Percentiles rank a stretch among this genome's conserved stretches.
Conservation (phyloP, 2,888 invertebrate genomes). For the Bursaphelenchus okinawaensis region DNA sequence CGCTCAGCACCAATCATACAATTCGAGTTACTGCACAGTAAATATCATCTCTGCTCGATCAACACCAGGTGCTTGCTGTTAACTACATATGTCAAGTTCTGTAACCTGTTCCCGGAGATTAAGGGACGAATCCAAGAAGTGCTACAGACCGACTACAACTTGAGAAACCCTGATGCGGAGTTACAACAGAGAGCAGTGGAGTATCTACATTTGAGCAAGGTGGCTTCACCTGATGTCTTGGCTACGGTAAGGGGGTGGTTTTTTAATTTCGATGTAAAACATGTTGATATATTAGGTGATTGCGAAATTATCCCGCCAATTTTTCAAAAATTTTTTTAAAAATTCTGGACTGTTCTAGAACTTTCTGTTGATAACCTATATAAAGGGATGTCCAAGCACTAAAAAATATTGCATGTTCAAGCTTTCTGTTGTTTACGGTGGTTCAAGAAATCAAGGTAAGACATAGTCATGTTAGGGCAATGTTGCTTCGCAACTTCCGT, state of each 20-base stretch:
- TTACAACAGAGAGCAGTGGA: conserved; percentile 95
- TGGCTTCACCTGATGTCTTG: conserved; percentile 90
- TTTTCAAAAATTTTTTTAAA: too few relatives aligned
- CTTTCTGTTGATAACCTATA: too few relatives aligned
- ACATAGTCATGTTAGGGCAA: too few relatives aligned
- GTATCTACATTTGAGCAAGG: conserved; percentile 88
- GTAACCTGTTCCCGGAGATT: conserved; percentile 97
- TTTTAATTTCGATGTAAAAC: background rate
- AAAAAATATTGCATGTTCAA: too few relatives aligned
- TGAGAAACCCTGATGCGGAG: conserved; percentile 94
- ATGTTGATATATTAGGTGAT: too few relatives aligned
- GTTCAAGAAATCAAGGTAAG: too few relatives aligned
- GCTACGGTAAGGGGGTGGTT: conserved; percentile 57
- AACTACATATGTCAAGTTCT: conserved; percentile 97
- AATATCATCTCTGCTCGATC: conserved; percentile 94
- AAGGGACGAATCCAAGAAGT: conserved; percentile 84
- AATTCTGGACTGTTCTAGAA: too few relatives aligned
- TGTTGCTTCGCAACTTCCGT: too few relatives aligned
- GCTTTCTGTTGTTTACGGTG: too few relatives aligned
- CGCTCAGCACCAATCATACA: conserved; percentile 90
- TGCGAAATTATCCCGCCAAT: too few relatives aligned
- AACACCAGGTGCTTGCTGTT: conserved; percentile 90
- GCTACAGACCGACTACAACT: conserved; percentile 74
- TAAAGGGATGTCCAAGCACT: too few relatives aligned
- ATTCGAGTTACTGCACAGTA: conserved; percentile 94